Percentiles rank a stretch among this genome's conserved stretches.
These are phyloP conservation scores for Ecdyonurus torrentis DNA, from an alignment of 2,888 invertebrate genomes.

Conservation along the genomic window DNA sequence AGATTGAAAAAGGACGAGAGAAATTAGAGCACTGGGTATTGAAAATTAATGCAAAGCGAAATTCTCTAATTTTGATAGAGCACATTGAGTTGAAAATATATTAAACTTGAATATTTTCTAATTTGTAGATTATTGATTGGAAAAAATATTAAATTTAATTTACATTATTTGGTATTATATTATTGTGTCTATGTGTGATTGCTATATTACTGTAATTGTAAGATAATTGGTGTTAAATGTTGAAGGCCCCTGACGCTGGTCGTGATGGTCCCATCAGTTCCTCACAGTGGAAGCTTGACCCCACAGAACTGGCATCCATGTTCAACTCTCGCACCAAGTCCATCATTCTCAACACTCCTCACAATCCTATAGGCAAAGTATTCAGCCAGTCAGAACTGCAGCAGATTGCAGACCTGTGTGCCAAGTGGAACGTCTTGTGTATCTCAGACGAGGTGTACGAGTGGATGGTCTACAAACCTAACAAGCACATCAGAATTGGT, in stretches of 20 bases:
- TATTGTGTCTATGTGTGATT: no score
- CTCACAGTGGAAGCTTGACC: slow-evolving; percentile 80
- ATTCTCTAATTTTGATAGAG: no score
- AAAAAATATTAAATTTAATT: no score
- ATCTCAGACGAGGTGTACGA: slow-evolving; percentile 97
- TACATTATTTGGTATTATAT: no score
- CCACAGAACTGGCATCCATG: slow-evolving; percentile 53
- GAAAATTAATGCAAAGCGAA: no score
- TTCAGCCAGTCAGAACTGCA: slow-evolving; percentile 49
- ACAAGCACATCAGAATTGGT: slow-evolving; percentile 83
- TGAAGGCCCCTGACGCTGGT: background rate
- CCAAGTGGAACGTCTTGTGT: slow-evolving; percentile 81
- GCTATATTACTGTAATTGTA: no score
- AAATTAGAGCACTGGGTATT: no score
- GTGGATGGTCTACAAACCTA: slow-evolving; percentile 79
- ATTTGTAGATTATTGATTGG: no score
- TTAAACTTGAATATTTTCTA: no score
- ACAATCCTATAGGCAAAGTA: slow-evolving; percentile 95
- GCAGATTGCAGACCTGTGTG: slow-evolving; percentile 71
- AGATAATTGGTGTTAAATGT: no score
- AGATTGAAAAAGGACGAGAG: no score
- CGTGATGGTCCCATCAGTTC: slow-evolving; percentile 34
- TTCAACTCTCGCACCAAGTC: slow-evolving; percentile 85
- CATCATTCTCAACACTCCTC: slow-evolving; percentile 92
- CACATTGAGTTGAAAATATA: no score